phyloP scores from a whole-genome alignment of 2,888 invertebrate genomes.

The Trypoxylon attenuatum region DNA sequence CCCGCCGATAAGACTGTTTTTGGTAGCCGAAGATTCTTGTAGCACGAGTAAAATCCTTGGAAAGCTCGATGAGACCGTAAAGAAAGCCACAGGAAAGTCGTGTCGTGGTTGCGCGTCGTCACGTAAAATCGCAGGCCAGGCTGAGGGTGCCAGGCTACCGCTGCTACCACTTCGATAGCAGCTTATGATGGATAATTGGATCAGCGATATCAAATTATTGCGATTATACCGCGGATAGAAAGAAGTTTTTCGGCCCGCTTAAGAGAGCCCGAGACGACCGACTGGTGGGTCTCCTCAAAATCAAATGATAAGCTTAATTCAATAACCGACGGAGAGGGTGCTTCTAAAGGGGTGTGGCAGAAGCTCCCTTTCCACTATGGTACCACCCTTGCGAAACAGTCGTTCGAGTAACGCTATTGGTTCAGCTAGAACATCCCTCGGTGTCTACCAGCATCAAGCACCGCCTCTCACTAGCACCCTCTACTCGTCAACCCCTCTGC shows the following conservation, averaged over 20 bases:
- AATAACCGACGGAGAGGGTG: slow-evolving; percentile 66
- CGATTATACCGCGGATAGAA: slow-evolving; percentile 72
- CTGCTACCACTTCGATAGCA: slow-evolving; percentile 51
- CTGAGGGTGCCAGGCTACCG: slow-evolving; percentile 33
- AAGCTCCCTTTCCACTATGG: slow-evolving; percentile 11
- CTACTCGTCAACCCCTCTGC: slow-evolving; percentile 31
- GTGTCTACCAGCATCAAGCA: slow-evolving; percentile 4
- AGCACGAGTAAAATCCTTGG: too few relatives aligned
- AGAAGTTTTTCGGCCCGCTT: slow-evolving; percentile 72
- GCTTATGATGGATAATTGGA: slow-evolving; percentile 71
- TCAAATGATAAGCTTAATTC: slow-evolving; percentile 75
- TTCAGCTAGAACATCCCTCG: slow-evolving; percentile 23
- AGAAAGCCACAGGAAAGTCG: too few relatives aligned
- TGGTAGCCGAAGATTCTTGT: too few relatives aligned
- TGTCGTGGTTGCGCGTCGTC: neutral
- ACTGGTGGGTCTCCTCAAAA: slow-evolving; percentile 74
- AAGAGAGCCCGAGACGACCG: slow-evolving; percentile 73
- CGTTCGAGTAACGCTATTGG: slow-evolving; percentile 38
- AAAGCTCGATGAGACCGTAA: too few relatives aligned
- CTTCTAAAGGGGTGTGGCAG: slow-evolving; percentile 43
- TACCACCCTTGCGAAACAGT: slow-evolving; percentile 7
- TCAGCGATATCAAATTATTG: slow-evolving; percentile 74
- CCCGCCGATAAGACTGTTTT: neutral
- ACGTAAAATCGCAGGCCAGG: slow-evolving; percentile 22
- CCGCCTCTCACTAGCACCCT: slow-evolving; percentile 16